Base-by-base conservation (phyloP, 2,113 vertebrate species). In the Micromys minutus region DNA sequence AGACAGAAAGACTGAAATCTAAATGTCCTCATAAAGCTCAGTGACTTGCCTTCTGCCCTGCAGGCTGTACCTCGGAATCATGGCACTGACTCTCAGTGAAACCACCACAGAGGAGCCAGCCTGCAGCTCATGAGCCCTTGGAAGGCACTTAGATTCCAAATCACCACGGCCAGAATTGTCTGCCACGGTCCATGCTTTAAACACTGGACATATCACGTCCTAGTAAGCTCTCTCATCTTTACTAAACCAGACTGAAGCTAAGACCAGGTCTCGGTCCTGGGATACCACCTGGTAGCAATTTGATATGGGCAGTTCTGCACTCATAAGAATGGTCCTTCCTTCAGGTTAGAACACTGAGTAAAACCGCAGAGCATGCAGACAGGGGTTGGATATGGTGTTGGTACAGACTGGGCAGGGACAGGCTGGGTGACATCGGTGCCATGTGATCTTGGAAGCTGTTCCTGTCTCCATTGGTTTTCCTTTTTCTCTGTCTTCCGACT, bases 401-500 rank as follows among this genome's bases (percentile, higher is more conserved):
- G 3, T 31, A 16, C 22, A 61, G 2, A 57, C 3, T 12, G 9
- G 8, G 22, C 36, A 15, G 17, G 17, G 6, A 31, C 10, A 11
- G 26, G 3, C 31, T 5, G 3, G 2, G 7, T 21, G 1, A 21
- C 24, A 13, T 36, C 7, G 3, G 39, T 11, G 7, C 36, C 17
- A 0, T 36, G 12, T 36, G 5, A 9, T 26, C 29, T 2, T 1
- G 11, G 17, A 36, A 6, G 17, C 1, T 42, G 21, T 57, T n/a
- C 52, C 11, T 59, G 2, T 55, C n/a, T 36, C 57, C 55, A 17
- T 45, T 61, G 55, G 8, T 50, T 75, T 67, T 26, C 19, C 42
- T 39, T n/a, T 17, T 21, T 74, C 59, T 50, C 36, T 72, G 12
- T 47, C 61, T 69, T 59, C 47, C n/a, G 67, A 86, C 3, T 6